phyloP scores from a whole-genome alignment of 2,888 invertebrate species.

The Hyalella azteca region DNA sequence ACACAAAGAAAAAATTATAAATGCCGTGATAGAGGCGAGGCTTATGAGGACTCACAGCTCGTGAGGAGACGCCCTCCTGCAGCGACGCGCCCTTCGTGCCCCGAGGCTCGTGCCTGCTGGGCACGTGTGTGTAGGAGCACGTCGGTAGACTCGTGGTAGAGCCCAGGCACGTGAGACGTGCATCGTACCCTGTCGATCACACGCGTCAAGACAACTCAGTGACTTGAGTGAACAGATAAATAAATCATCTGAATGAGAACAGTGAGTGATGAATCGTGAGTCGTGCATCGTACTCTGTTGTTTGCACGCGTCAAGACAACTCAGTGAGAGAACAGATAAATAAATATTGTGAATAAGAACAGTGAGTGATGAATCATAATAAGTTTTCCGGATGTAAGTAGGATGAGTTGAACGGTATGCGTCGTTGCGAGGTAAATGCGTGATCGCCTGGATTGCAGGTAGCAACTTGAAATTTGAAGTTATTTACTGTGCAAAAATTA shows the following conservation, averaged over 20 bases:
- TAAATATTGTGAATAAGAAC: background rate
- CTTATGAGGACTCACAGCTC: background rate
- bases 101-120: background rate
- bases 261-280: background rate
- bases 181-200: constrained; percentile 35
- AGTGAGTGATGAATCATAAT: background rate
- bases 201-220: background rate
- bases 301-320: background rate
- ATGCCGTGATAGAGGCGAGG: too few relatives aligned
- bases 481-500: too few relatives aligned
- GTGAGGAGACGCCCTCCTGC: background rate
- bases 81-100: background rate
- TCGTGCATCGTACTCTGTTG: background rate
- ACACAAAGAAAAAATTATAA: too few relatives aligned
- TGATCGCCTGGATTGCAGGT: background rate
- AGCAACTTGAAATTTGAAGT: background rate
- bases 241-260: background rate
- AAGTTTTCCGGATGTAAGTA: background rate
- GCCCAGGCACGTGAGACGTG: background rate
- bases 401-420: too few relatives aligned
- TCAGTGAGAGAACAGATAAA: background rate
- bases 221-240: background rate
- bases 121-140: constrained; percentile 9
- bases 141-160: constrained; percentile 26
- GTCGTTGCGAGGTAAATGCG: too few relatives aligned